phyloP scores from a whole-genome alignment of 2,113 vertebrate genomes.

The Phainopepla nitens region DNA sequence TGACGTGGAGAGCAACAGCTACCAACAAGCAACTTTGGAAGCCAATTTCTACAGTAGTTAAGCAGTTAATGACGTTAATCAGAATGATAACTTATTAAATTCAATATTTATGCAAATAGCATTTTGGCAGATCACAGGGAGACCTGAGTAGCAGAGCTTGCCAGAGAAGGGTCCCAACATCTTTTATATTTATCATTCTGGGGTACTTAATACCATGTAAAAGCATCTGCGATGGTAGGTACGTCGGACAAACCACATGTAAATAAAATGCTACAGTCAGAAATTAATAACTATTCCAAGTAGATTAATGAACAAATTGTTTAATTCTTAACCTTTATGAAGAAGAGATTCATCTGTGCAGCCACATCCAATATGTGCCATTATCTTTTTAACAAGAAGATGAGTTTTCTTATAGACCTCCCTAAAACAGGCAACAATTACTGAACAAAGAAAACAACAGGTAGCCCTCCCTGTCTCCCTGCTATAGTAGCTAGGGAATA shows the following conservation, averaged over 20 bases:
- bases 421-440: neutral
- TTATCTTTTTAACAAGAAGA: neutral
- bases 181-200: neutral
- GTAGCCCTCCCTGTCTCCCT: neutral
- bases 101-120: conserved; percentile 31
- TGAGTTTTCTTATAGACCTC: neutral
- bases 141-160: conserved; percentile 7
- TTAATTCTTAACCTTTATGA: neutral
- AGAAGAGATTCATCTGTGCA: neutral
- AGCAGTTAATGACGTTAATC: conserved; percentile 53
- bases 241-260: neutral
- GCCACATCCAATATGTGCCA: neutral
- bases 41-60: conserved; percentile 58
- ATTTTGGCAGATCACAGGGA: neutral
- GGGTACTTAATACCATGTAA: neutral
- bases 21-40: conserved; percentile 26
- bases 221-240: accelerated
- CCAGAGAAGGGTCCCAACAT: neutral
- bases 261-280: neutral
- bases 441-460: neutral
- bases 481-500: neutral
- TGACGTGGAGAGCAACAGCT: neutral
- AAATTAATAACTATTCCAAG: neutral
- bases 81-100: conserved; percentile 44
- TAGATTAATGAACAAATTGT: neutral